phyloP scores from a whole-genome alignment of 2,797 vertebrate genomes.

The Ctenosaura bakeri region DNA sequence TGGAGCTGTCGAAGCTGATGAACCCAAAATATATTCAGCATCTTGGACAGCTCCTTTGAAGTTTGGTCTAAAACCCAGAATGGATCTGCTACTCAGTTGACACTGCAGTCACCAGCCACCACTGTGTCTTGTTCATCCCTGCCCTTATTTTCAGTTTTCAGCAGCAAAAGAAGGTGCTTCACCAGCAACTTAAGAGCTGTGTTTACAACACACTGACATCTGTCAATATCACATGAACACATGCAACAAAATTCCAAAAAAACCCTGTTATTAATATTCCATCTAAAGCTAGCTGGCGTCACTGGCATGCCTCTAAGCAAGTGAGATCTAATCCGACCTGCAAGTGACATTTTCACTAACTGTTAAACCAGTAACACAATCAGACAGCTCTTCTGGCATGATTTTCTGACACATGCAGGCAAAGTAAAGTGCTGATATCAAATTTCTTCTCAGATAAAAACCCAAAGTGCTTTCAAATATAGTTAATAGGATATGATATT shows the following conservation, averaged over 20 bases:
- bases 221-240: slow-evolving; percentile 12
- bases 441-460: slow-evolving; percentile 8
- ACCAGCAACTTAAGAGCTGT: not conserved
- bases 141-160: not conserved
- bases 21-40: too few species aligned
- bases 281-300: slow-evolving; percentile 1
- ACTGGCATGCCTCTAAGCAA: slow-evolving; percentile 23
- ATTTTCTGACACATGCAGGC: slow-evolving; percentile 10
- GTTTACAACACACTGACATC: slow-evolving; percentile 1
- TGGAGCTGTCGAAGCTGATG: too few species aligned
- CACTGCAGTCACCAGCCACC: too few species aligned
- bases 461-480: not conserved
- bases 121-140: not conserved
- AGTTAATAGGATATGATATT: not conserved
- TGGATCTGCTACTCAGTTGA: too few species aligned
- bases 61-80: too few species aligned
- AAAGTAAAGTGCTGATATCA: slow-evolving; percentile 16
- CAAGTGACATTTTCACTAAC: slow-evolving; percentile 23
- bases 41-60: too few species aligned
- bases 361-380: slow-evolving; percentile 29
- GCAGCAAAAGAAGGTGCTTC: not conserved
- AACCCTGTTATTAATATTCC: slow-evolving; percentile 28
- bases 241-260: slow-evolving; percentile 18
- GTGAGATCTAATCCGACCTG: not conserved
- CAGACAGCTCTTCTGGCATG: slow-evolving; percentile 17